A percentile compares a stretch with the other conserved stretches of the same genome.
These are phyloP conservation scores for Ptychochromis oligacanthus DNA, from an alignment of 2,113 vertebrate species.

Conservation along the genomic window DNA sequence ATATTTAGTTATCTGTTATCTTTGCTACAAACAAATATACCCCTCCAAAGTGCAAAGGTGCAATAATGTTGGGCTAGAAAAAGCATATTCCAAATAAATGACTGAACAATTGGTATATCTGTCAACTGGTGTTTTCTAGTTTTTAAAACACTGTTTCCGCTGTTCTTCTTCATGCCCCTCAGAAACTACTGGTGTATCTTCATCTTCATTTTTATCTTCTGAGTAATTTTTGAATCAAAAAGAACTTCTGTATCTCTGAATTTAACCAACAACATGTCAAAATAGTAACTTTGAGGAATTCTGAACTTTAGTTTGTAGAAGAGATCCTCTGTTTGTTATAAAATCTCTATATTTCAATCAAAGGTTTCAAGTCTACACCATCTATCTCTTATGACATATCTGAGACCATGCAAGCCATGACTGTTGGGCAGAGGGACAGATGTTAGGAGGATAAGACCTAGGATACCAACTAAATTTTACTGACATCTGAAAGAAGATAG, in stretches of 20 bases:
- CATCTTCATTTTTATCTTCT: no score
- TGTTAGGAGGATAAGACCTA: neutral
- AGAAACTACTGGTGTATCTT: neutral
- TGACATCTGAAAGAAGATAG: neutral
- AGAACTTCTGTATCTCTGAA: neutral
- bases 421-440: neutral
- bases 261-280: neutral
- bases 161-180: neutral
- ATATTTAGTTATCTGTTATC: neutral
- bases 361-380: neutral
- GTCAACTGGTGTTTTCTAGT: neutral
- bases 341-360: neutral
- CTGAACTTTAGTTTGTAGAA: neutral
- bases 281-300: neutral
- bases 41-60: neutral
- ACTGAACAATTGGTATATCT: neutral
- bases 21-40: neutral
- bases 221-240: neutral
- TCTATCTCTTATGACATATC: neutral
- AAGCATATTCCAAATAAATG: neutral
- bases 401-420: neutral
- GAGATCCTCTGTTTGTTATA: neutral
- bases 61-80: neutral
- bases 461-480: neutral
- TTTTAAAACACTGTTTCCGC: neutral